Evolutionary conservation across 2,113 vertebrate genomes (phyloP), one percentile per base, ranked within the genome.

Genomic region (Melanerpes aurifrons): DNA sequence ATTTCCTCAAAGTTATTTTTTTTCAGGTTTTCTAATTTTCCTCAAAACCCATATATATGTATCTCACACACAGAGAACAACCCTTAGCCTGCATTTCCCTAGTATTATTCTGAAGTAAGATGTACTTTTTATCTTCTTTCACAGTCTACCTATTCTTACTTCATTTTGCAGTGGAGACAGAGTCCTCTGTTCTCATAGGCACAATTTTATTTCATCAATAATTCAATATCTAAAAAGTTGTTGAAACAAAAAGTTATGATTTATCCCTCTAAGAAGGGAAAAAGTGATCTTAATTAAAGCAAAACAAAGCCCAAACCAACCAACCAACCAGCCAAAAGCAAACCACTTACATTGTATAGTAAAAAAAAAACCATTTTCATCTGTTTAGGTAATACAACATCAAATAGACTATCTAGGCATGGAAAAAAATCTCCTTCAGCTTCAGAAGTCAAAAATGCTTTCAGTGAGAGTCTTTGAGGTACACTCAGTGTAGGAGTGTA

Each of bases 391-490:
- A 54, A 66, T 45, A 26, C 26, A 35, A 22, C 14, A 70, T 76
- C 35, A 72, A 86, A 74, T 74, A 92, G 35, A 80, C 45, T 89
- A 28, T 70, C 29, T 81, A 74, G 53, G 19, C 21, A n/a, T 57
- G 43, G 73, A 53, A 68, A 74, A 28, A 28, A 81, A 67, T 67
- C 43, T 69, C 25, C 61, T 70, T 88, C 76, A 63, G 21, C 74
- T 95, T 88, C 62, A 68, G 66, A 88, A 71, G 43, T 80, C 61
- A 81, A 87, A 86, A 64, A 92, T 67, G 24, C n/a, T 22, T 83
- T 90, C 69, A 63, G 0, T 71, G 54, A 73, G 25, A 58, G 9
- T 80, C 64, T 86, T 62, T 67, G 29, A 88, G 72, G 29, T 56
- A 53, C 16, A 28, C 6, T 66, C n/a, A 31, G 17, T 54, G 59